These are phyloP conservation scores for Malacoraja senta DNA, from an alignment of 2,797 vertebrate species.

Conservation along the genomic window DNA sequence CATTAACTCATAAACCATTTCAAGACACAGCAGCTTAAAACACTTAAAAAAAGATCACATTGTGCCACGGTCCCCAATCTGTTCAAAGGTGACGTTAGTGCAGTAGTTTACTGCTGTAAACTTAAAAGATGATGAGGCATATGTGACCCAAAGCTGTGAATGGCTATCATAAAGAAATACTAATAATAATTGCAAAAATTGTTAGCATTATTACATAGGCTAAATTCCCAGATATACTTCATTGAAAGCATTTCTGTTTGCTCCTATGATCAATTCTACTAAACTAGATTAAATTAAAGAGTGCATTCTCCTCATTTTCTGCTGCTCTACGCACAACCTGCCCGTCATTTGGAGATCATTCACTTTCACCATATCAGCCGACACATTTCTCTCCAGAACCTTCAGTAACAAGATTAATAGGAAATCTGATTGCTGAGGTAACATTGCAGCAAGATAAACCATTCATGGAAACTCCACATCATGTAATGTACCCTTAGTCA, in stretches of 20 bases:
- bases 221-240: background rate
- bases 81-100: constrained; percentile 6
- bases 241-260: background rate
- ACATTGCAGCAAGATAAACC: constrained; percentile 61
- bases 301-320: background rate
- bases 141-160: background rate
- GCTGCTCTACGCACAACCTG: constrained; percentile 40
- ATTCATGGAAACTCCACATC: constrained; percentile 56
- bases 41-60: background rate
- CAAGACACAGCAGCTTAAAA: no score
- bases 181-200: background rate
- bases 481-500: constrained; percentile 60
- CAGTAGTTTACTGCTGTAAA: background rate
- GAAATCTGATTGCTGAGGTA: constrained; percentile 50
- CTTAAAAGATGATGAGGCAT: background rate
- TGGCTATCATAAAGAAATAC: background rate
- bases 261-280: background rate
- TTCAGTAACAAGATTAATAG: constrained; percentile 49
- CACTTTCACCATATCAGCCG: constrained; percentile 44
- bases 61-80: background rate
- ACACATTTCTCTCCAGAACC: constrained; percentile 43
- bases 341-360: constrained; percentile 45
- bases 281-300: background rate
- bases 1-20: no score
- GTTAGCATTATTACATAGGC: background rate